Evolutionary conservation across 1,140 invertebrate species (phyloP).

Genomic region (Cardiocondyla obscurior): DNA sequence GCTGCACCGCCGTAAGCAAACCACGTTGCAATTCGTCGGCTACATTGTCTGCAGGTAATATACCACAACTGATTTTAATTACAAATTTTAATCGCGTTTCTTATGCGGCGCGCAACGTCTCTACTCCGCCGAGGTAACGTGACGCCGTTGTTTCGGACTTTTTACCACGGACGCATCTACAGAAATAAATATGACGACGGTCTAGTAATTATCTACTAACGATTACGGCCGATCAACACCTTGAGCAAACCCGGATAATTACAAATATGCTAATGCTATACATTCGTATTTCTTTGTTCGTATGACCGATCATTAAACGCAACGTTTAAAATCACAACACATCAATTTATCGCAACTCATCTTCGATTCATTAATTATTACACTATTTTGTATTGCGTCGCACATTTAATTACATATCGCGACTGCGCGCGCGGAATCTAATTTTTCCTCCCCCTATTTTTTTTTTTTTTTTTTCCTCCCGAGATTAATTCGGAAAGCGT

Average conservation of each 20-base stretch:
- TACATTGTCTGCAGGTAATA: constrained; percentile 46
- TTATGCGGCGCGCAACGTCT: constrained; percentile 12
- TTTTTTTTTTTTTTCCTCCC: too few relatives aligned
- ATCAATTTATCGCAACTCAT: background rate
- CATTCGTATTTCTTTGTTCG: constrained; percentile 25
- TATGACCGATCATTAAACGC: constrained; percentile 16
- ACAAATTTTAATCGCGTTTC: constrained; percentile 54
- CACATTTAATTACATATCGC: background rate
- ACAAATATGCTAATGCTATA: constrained; percentile 44
- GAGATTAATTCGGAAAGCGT: background rate
- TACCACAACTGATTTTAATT: constrained; percentile 50
- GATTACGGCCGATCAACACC: constrained; percentile 28
- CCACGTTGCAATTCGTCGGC: constrained; percentile 30
- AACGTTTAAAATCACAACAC: background rate
- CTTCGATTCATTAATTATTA: background rate
- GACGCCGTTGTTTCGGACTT: constrained; percentile 47
- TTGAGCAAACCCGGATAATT: constrained; percentile 40
- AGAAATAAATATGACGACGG: constrained; percentile 52
- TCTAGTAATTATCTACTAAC: constrained; percentile 24
- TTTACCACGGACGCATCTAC: constrained; percentile 34
- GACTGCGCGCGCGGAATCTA: background rate
- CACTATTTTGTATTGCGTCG: background rate
- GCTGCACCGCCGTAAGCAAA: background rate
- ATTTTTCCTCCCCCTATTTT: too few relatives aligned
- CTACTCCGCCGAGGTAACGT: background rate